A percentile compares a stretch with the other conserved stretches of the same genome.
Evolutionary conservation across 1,140 invertebrate genomes (phyloP).

Genomic region (Carcinoscorpius rotundicauda): DNA sequence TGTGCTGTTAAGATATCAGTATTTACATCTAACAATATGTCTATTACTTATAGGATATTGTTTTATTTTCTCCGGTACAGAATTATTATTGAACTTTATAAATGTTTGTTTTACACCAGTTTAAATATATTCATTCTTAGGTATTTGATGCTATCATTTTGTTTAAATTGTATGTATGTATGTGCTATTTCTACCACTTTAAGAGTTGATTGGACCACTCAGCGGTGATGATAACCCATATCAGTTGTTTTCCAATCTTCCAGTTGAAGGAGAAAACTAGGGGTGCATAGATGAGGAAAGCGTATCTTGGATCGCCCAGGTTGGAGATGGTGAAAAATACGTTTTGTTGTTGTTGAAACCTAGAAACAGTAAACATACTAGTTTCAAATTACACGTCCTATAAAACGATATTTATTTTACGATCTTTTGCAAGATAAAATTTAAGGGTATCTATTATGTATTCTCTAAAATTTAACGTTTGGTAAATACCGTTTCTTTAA

Average conservation of each 20-base stretch:
- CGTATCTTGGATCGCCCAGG: conserved; percentile 38
- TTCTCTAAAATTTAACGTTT: no score
- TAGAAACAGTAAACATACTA: conserved; percentile 10
- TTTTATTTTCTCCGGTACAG: not conserved
- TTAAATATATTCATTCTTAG: conserved; percentile 11
- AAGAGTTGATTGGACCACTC: conserved; percentile 41
- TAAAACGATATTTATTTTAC: no score
- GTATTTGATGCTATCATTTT: no score
- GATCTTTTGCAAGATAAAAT: no score
- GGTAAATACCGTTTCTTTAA: no score
- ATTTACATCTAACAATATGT: no score
- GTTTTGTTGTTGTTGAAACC: conserved; percentile 30
- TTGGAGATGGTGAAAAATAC: conserved; percentile 37
- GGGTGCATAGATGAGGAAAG: conserved; percentile 39
- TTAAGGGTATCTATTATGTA: no score
- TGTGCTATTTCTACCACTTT: conserved; percentile 33
- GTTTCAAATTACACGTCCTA: no score
- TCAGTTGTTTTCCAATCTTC: conserved; percentile 32
- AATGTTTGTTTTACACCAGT: not conserved
- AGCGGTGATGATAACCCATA: conserved; percentile 35
- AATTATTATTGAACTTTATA: not conserved
- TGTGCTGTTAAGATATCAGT: no score
- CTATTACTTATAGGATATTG: not conserved
- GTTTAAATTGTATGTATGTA: no score
- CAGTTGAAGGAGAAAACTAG: conserved; percentile 34